Evolutionary conservation across 2,888 invertebrate species (phyloP), one percentile per base, ranked within the genome.

Genomic region (Apeira syringaria): DNA sequence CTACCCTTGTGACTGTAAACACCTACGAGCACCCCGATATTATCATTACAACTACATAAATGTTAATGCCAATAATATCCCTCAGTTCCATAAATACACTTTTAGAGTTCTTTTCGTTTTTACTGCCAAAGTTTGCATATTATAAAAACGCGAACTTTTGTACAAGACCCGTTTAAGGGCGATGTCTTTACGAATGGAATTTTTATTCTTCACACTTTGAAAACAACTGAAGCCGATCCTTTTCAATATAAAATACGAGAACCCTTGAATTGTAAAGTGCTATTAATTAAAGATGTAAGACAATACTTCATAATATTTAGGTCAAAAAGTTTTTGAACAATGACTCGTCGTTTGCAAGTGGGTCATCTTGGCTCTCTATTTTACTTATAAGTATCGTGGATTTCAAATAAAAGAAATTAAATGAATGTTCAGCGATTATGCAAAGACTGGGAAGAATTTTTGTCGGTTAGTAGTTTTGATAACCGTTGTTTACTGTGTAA

Each of bases 91-190:
- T 68, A 68, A 72, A 59, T 62, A 59, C 63, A 67, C 59, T 79
- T 77, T 70, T 67, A 64, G 59, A 58, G 61, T 63, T 63, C 68
- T 68, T 70, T 59, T 43, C 48, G 64, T 57, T 61, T 56, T 73
- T 71, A 79, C 63, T 63, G 74, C 61, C 59, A 52, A 80, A 80
- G 53, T 80, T 80, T 80, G 73, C 73, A 61, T 78, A 78, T 78
- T 73, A 79, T 63, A 56, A 61, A 60, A 69, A 66, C 59, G 61
- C 71, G 67, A 63, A 65, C 68, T 69, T 71, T 69, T 59, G 65
- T 64, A 46, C 56, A 66, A 69, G 56, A 64, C 60, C 48, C 60
- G 53, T 66, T 69, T 68, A 61, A 69, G 62, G 30, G 44, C 39
- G 35, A 25, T 35, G 39, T 39, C 35, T 13, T 30, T 7, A n/a